phyloP scores from a whole-genome alignment of 1,140 invertebrate species.

The Cepaea nemoralis region DNA sequence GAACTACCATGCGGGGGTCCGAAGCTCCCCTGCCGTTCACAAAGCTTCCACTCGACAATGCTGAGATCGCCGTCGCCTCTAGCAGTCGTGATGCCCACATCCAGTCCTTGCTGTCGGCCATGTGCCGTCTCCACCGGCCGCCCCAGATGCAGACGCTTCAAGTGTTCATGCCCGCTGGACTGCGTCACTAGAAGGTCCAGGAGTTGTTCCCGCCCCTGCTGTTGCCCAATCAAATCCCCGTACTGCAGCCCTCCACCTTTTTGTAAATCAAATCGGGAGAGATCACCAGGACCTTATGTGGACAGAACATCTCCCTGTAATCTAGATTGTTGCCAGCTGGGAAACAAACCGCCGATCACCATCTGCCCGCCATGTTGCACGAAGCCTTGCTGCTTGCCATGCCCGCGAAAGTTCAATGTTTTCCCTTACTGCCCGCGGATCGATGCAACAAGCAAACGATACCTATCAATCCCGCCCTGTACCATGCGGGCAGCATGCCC shows the following conservation, averaged over 20 bases:
- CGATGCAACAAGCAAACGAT: background rate
- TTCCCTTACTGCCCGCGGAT: background rate
- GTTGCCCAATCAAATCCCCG: background rate
- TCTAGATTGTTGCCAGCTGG: background rate
- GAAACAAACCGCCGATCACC: background rate
- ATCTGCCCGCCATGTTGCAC: background rate
- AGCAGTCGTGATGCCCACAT: background rate
- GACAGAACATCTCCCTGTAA: background rate
- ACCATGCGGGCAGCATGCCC: background rate
- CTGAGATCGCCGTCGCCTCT: background rate
- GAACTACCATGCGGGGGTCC: background rate
- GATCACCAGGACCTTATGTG: background rate
- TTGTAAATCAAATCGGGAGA: background rate
- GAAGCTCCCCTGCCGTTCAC: background rate
- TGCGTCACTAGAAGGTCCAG: background rate
- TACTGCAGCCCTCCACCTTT: background rate
- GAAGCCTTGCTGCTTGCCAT: background rate
- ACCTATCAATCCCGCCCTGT: background rate
- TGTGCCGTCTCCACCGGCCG: slow-evolving; percentile 1
- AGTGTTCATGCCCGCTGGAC: background rate
- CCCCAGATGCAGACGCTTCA: background rate
- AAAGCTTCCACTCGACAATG: background rate
- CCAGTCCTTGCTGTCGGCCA: background rate
- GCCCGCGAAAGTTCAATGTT: background rate
- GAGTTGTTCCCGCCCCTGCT: background rate